Evolutionary conservation across 2,113 vertebrate species (phyloP).

Genomic region (Meleagris gallopavo): DNA sequence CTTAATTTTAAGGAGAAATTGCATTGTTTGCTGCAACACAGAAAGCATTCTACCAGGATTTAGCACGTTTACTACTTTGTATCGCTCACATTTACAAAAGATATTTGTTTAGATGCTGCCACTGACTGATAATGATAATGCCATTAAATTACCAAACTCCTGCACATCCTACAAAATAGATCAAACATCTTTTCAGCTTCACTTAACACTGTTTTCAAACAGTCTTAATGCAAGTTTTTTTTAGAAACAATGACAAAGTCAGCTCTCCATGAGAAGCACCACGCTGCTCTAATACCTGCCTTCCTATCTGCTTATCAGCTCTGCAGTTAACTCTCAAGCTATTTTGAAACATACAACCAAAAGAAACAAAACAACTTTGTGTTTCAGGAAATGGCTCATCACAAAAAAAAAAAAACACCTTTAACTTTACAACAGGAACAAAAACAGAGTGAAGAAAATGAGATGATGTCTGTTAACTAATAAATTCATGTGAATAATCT

Average conservation of each 20-base stretch:
- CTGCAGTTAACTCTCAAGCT: background rate
- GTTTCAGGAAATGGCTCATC: background rate
- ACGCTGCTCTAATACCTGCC: background rate
- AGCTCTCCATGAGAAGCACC: background rate
- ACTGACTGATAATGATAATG: background rate
- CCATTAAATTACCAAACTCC: background rate
- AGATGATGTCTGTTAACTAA: conserved; percentile 8
- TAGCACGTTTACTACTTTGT: background rate
- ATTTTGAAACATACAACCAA: background rate
- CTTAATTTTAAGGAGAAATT: background rate
- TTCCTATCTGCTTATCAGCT: background rate
- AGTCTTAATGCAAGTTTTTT: background rate
- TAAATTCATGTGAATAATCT: conserved; percentile 52
- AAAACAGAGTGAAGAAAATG: background rate
- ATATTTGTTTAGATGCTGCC: background rate
- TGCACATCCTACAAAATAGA: background rate
- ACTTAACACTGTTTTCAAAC: background rate
- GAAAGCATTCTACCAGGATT: background rate
- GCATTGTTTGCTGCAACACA: background rate
- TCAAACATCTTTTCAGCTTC: background rate
- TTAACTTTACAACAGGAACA: background rate
- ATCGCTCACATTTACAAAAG: background rate
- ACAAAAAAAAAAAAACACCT: background rate
- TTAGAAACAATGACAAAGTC: background rate
- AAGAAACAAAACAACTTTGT: background rate